Base-by-base conservation (phyloP, 2,888 invertebrate species). In the Nemotelus pantherinus region DNA sequence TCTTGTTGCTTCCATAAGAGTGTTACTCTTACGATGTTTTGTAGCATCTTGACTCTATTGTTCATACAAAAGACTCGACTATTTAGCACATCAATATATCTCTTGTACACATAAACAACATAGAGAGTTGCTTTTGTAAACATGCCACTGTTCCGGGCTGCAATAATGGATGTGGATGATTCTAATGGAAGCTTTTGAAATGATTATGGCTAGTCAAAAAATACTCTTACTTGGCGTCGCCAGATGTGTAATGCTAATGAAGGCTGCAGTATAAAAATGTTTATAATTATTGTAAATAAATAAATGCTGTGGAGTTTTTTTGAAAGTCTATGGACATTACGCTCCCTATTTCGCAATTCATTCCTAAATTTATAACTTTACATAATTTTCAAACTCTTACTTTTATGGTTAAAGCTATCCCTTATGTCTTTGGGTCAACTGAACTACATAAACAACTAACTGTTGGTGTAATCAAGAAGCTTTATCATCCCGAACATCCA, bases 1-100 rank as follows among this genome's bases (percentile, higher is more conserved):
- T 25, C 25, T 48, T 68, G n/a, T 68, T 68, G 25, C 50, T 68
- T 68, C 67, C 50, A 50, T 68, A 50, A 39, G 39, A 68, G 25
- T 25, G n/a, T 48, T 68, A 48, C 48, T 68, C 67, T 68, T 50
- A 25, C 44, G 67, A 68, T 68, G 50, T 47, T 41, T 9, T 50
- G 25, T 43, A 58, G 65, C n/a, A 25, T 44, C 45, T 65, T 45
- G 47, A 48, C 25, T 48, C 41, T 68, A 48, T 48, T 68, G 47
- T 65, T 44, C 6, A 5, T 58, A 4, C 58, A 2, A 5, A 50
- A 50, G 5, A 50, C 4, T 25, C 58, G 25, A 58, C 58, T 60
- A 41, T 60, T 60, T 60, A 41, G 41, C 60, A 60, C 3, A 60
- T 25, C 7, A 39, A 60, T 9, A 50, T 50, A 1, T 9, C 9